These are phyloP conservation scores for Noctua comes DNA, from an alignment of 2,888 invertebrate species.

Conservation along the genomic window DNA sequence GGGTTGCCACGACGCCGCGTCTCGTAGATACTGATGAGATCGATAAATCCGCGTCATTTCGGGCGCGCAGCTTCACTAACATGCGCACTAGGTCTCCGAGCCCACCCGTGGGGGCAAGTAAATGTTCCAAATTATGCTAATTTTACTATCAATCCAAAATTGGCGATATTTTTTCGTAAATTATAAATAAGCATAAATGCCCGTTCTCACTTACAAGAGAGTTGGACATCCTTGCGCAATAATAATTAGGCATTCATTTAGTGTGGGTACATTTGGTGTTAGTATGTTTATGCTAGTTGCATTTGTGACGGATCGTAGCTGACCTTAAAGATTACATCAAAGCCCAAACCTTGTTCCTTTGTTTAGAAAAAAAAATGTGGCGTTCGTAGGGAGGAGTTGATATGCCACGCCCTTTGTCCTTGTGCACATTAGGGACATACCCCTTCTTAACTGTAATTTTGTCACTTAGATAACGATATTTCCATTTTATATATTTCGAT, in stretches of 20 bases:
- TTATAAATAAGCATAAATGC: background rate
- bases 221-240: background rate
- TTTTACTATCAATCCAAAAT: background rate
- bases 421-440: background rate
- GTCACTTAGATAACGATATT: background rate
- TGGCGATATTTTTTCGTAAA: background rate
- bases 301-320: background rate
- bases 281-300: background rate
- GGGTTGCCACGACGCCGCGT: slow-evolving; percentile 74
- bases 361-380: slow-evolving; percentile 21
- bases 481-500: background rate
- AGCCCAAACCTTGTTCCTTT: background rate
- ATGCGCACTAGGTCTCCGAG: slow-evolving; percentile 30
- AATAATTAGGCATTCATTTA: background rate
- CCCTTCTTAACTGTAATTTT: background rate
- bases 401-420: slow-evolving; percentile 32
- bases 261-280: background rate
- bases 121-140: background rate
- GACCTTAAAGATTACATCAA: background rate
- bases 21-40: slow-evolving; percentile 80
- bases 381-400: slow-evolving; percentile 12
- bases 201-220: background rate
- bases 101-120: background rate
- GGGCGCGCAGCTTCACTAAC: slow-evolving; percentile 59
- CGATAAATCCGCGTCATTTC: slow-evolving; percentile 68